A percentile compares a stretch with the other conserved stretches of the same genome.
Conservation (phyloP, 1,140 invertebrate genomes). For the Pygmarrhopalites habei region DNA sequence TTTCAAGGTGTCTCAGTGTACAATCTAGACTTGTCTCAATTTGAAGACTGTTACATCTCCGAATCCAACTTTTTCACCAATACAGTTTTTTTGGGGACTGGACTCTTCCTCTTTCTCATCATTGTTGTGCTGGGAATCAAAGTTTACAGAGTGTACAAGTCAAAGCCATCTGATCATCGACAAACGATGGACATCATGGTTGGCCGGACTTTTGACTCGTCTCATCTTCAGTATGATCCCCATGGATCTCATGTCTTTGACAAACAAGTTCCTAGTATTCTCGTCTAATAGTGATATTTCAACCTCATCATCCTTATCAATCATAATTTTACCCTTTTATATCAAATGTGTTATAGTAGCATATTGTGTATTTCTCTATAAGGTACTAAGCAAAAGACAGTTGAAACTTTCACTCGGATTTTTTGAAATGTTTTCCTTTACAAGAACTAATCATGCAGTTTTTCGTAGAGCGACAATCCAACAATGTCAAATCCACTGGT, state of each 20-base stretch:
- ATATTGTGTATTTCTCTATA: too few species aligned
- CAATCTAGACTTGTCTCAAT: not conserved
- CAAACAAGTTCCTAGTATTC: conserved; percentile 14
- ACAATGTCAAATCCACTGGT: too few species aligned
- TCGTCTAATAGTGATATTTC: not conserved
- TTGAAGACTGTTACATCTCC: not conserved
- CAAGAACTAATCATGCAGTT: too few species aligned
- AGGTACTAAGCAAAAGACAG: too few species aligned
- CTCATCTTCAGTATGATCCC: not conserved
- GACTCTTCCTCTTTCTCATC: not conserved
- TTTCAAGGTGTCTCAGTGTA: not conserved
- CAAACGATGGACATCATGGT: not conserved
- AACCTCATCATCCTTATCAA: not conserved
- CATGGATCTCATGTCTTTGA: not conserved
- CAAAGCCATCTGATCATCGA: not conserved
- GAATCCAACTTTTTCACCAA: not conserved
- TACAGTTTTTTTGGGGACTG: not conserved
- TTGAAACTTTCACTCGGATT: too few species aligned
- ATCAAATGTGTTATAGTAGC: too few species aligned
- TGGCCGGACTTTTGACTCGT: not conserved
- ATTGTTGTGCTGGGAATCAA: not conserved
- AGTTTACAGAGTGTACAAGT: not conserved
- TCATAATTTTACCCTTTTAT: too few species aligned
- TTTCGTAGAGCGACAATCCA: too few species aligned
- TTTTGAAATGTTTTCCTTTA: too few species aligned